Percentiles rank a stretch among this genome's conserved stretches.
Conservation (phyloP, 2,113 vertebrate genomes). For the Dipodomys merriami region DNA sequence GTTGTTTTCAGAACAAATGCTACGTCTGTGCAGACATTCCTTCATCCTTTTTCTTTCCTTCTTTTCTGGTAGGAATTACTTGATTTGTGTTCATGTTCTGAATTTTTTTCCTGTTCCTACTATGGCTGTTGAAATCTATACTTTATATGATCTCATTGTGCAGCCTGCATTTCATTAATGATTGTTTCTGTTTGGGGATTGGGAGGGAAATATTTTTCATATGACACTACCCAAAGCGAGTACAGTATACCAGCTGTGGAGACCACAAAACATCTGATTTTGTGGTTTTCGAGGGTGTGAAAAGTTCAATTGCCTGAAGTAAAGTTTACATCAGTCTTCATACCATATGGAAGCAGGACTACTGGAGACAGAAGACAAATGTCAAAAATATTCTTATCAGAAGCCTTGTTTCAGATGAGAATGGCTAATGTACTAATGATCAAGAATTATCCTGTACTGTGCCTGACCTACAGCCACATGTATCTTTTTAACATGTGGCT, state of each 20-base stretch:
- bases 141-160: slow-evolving; percentile 97
- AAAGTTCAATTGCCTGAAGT: slow-evolving; percentile 97
- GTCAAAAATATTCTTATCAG: slow-evolving; percentile 85
- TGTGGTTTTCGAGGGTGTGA: slow-evolving; percentile 96
- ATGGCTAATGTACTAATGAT: slow-evolving; percentile 62
- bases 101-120: slow-evolving; percentile 92
- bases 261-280: slow-evolving; percentile 94
- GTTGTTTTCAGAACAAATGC: slow-evolving; percentile 94
- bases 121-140: slow-evolving; percentile 96
- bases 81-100: slow-evolving; percentile 95
- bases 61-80: slow-evolving; percentile 92
- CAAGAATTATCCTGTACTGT: background rate
- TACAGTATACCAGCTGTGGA: slow-evolving; percentile 94
- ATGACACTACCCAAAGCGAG: slow-evolving; percentile 95
- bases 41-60: slow-evolving; percentile 89
- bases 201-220: slow-evolving; percentile 98
- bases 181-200: slow-evolving; percentile 92
- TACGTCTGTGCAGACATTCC: slow-evolving; percentile 90
- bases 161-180: slow-evolving; percentile 99
- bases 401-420: slow-evolving; percentile 84
- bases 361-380: slow-evolving; percentile 87
- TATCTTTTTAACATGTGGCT: slow-evolving; percentile 39
- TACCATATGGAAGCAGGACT: slow-evolving; percentile 89
- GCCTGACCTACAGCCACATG: slow-evolving; percentile 25
- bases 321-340: slow-evolving; percentile 89